Percentiles rank a stretch among this genome's conserved stretches.
These are phyloP conservation scores for Tryphoninae sp. DNA, from an alignment of 2,888 invertebrate genomes.

Conservation along the genomic window DNA sequence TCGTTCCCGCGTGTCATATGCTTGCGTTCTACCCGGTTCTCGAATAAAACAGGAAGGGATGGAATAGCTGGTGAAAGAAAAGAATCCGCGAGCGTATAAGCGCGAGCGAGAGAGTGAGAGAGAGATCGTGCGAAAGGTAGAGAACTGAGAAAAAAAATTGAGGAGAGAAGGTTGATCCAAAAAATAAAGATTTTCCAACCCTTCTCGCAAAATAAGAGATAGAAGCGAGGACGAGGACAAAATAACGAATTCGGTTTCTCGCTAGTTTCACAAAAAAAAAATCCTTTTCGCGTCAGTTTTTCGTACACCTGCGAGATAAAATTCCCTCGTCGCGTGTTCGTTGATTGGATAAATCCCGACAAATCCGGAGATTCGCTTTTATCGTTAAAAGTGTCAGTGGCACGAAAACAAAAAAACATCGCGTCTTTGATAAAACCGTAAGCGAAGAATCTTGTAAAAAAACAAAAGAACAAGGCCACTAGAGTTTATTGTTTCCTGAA, in stretches of 20 bases:
- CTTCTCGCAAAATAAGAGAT: conserved; percentile 44
- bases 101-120: conserved; percentile 43
- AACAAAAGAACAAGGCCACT: neutral
- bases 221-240: conserved; percentile 22
- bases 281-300: no score
- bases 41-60: conserved; percentile 64
- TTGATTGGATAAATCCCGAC: conserved; percentile 37
- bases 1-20: conserved; percentile 61
- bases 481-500: neutral
- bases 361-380: neutral
- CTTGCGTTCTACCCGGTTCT: conserved; percentile 56
- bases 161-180: conserved; percentile 12
- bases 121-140: conserved; percentile 28
- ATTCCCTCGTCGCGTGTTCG: conserved; percentile 14
- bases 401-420: no score
- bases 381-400: no score
- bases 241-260: conserved; percentile 49
- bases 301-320: no score
- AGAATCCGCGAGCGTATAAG: conserved; percentile 51
- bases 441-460: no score
- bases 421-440: no score
- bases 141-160: conserved; percentile 27
- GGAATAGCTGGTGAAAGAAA: conserved; percentile 49
- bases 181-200: conserved; percentile 45
- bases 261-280: no score